Conservation (phyloP, 2,888 invertebrate species). For the Pilophorus perplexus region DNA sequence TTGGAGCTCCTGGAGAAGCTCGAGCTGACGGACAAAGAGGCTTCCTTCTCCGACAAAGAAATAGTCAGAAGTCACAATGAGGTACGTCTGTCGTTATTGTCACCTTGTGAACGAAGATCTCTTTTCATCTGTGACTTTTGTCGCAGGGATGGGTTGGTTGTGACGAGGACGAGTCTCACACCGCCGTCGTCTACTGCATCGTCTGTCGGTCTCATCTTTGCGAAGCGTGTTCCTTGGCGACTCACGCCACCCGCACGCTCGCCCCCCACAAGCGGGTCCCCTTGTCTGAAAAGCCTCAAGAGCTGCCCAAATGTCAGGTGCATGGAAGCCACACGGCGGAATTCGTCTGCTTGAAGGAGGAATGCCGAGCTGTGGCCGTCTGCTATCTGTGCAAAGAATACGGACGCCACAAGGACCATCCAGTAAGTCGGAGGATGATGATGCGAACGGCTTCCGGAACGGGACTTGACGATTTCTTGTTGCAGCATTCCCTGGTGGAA, state of each 20-base stretch:
- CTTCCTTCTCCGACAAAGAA: slow-evolving; percentile 18
- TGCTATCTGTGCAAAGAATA: slow-evolving; percentile 58
- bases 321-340: slow-evolving; percentile 59
- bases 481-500: slow-evolving; percentile 57
- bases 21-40: slow-evolving; percentile 52
- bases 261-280: slow-evolving; percentile 58
- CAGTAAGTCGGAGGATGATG: slow-evolving; percentile 54
- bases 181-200: slow-evolving; percentile 59
- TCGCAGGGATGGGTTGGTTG: slow-evolving; percentile 54
- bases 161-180: slow-evolving; percentile 59
- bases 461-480: too few relatives aligned
- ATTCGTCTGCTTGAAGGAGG: slow-evolving; percentile 59
- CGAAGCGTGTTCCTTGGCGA: slow-evolving; percentile 56
- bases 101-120: too few relatives aligned
- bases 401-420: slow-evolving; percentile 58
- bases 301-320: slow-evolving; percentile 57
- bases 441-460: too few relatives aligned
- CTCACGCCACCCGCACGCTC: slow-evolving; percentile 58
- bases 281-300: slow-evolving; percentile 58
- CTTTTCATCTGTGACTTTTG: not conserved
- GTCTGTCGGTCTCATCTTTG: slow-evolving; percentile 59
- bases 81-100: not conserved
- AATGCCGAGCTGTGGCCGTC: slow-evolving; percentile 53
- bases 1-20: slow-evolving; percentile 58
- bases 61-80: slow-evolving; percentile 28